These are phyloP conservation scores for Drosophila pachea DNA, from an alignment of 1,140 invertebrate genomes.

Conservation along the genomic window DNA sequence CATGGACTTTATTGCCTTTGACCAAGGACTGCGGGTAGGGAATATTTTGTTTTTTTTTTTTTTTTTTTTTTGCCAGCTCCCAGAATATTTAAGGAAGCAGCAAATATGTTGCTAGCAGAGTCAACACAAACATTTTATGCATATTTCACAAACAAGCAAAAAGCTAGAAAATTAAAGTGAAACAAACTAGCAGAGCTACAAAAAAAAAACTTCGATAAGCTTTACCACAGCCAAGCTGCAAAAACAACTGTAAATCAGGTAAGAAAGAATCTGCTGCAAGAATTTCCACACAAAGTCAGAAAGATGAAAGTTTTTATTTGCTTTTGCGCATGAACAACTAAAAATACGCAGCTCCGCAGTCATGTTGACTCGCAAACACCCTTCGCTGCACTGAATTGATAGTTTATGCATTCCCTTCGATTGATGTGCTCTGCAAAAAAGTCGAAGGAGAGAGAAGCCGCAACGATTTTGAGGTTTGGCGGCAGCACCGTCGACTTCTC, in stretches of 20 bases:
- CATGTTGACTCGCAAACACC: conserved; percentile 6
- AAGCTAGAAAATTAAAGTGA: conserved; percentile 27
- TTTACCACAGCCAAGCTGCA: conserved; percentile 14
- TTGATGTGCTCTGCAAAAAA: conserved; percentile 2
- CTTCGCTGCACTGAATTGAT: not conserved
- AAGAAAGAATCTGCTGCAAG: conserved; percentile 50
- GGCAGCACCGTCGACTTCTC: conserved; percentile 11
- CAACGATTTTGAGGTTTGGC: conserved; percentile 36
- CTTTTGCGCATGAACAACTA: conserved; percentile 35
- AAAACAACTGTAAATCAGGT: conserved; percentile 48
- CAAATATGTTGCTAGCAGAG: conserved; percentile 55
- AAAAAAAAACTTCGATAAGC: conserved; percentile 51
- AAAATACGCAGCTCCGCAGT: conserved; percentile 1
- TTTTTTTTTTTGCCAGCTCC: conserved; percentile 42
- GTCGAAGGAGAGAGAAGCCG: conserved; percentile 6
- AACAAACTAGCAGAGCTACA: not conserved
- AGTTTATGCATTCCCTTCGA: not conserved
- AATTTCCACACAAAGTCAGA: conserved; percentile 44
- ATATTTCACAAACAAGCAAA: conserved; percentile 4
- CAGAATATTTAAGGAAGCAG: conserved; percentile 75
- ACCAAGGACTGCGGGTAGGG: not conserved
- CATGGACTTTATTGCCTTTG: conserved; percentile 20
- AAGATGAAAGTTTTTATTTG: conserved; percentile 28
- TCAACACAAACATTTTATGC: conserved; percentile 56
- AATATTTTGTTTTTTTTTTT: conserved; percentile 29